Evolutionary conservation across 2,888 invertebrate species (phyloP), one percentile per base, ranked within the genome.

Genomic region (Liposcelis brunnea): DNA sequence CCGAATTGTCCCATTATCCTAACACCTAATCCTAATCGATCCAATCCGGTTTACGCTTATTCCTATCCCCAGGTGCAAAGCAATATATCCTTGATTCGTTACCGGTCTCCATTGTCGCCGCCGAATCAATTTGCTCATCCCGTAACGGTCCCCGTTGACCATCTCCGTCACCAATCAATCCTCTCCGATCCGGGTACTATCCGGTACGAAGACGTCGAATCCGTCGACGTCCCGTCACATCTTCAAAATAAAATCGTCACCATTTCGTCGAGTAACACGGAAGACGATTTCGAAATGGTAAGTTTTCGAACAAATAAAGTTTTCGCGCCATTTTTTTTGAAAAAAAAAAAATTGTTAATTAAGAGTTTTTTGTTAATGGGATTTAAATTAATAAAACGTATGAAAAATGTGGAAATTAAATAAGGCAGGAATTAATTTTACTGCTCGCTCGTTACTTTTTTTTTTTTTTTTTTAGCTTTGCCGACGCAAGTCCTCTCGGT

Each of bases 221-320:
- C 40, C n/a, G 19, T 40, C 12, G 40, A 40, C 40, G 18, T 40
- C 6, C 15, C 40, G 18, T n/a, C 15, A 18, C 40, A 40, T 19
- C 19, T 40, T 16, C 15, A 14, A 18, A n/a, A n/a, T n/a, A 40
- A 40, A 19, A n/a, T 19, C 16, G 40, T 40, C 40, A 16, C 35
- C 35, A 35, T 35, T 35, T 35, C 35, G 35, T 35, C 35, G 35
- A 35, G 35, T 35, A 40, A 40, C 19, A 40, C 40, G 16, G 40
- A 40, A 6, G 40, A 40, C 40, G 40, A 40, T 19, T 40, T 18
- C 40, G 40, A 40, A 19, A 40, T 40, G 40, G 40, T 40, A 21
- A 40, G 40, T 35, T 16, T 35, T 35, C 32, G n/a, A n/a, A n/a
- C n/a, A n/a, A n/a, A n/a, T n/a, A n/a, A n/a, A n/a, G n/a, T n/a